Evolutionary conservation across 2,888 invertebrate species (phyloP).

Genomic region (Fragum sueziense): DNA sequence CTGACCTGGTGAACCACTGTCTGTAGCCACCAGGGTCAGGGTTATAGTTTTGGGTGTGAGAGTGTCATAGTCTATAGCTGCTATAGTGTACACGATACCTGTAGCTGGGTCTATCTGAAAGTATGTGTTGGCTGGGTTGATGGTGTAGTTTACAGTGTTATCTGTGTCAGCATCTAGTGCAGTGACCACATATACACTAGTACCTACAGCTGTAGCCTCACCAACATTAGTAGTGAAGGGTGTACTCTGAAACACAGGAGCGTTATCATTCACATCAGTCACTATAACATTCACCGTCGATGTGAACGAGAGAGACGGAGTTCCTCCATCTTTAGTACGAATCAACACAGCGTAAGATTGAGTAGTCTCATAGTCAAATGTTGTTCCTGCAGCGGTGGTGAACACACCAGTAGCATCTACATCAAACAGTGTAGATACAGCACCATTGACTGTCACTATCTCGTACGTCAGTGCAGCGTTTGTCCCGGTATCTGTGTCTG

Average conservation of each 20-base stretch:
- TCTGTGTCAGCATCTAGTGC: conserved; percentile 63
- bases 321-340: conserved; percentile 62
- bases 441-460: conserved; percentile 60
- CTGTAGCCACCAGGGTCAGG: conserved; percentile 63
- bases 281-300: conserved; percentile 41
- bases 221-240: conserved; percentile 57
- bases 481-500: conserved; percentile 66
- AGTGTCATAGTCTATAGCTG: conserved; percentile 65
- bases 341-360: conserved; percentile 60
- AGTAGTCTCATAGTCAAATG: conserved; percentile 70
- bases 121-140: conserved; percentile 61
- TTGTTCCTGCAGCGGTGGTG: conserved; percentile 43
- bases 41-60: conserved; percentile 66
- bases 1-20: conserved; percentile 51
- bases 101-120: conserved; percentile 69
- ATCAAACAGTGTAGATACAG: conserved; percentile 54
- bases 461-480: conserved; percentile 43
- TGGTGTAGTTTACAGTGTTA: conserved; percentile 63
- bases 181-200: conserved; percentile 45
- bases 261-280: conserved; percentile 65
- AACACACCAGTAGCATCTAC: conserved; percentile 61
- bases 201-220: conserved; percentile 60
- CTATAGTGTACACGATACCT: conserved; percentile 62
- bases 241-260: conserved; percentile 59
- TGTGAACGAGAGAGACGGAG: conserved; percentile 49